These are phyloP conservation scores for Aricia artaxerxes DNA, from an alignment of 2,888 invertebrate species.

Conservation along the genomic window DNA sequence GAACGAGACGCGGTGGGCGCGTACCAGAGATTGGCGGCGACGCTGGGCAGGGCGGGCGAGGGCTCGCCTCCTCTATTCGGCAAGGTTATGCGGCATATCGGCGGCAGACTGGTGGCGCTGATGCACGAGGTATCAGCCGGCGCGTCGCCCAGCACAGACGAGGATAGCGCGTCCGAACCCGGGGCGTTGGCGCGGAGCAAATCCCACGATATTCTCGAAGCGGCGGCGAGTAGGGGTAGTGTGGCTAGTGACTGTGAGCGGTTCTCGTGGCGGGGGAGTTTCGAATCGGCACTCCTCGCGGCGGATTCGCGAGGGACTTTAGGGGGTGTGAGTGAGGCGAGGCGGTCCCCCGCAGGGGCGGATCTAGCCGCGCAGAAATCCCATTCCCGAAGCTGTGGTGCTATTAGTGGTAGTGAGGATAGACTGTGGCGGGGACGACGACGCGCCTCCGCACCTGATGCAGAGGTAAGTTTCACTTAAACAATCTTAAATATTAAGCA, in stretches of 20 bases:
- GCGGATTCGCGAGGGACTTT: conserved; percentile 91
- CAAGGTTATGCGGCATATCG: conserved; percentile 96
- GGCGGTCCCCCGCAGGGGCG: conserved; percentile 91
- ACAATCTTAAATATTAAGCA: background rate
- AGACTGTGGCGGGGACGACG: conserved; percentile 73
- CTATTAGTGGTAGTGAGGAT: conserved; percentile 87
- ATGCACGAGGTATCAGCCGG: conserved; percentile 96
- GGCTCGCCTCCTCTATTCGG: conserved; percentile 91
- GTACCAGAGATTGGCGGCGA: conserved; percentile 92
- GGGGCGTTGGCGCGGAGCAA: conserved; percentile 87
- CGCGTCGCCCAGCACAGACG: conserved; percentile 86
- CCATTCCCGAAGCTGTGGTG: conserved; percentile 91
- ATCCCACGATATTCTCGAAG: conserved; percentile 89
- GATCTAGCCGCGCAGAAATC: conserved; percentile 89
- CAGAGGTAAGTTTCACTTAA: conserved; percentile 62
- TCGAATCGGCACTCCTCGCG: conserved; percentile 93
- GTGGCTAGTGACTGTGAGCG: conserved; percentile 93
- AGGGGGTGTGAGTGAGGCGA: conserved; percentile 86
- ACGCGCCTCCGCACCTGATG: conserved; percentile 72
- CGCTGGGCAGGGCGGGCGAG: conserved; percentile 86
- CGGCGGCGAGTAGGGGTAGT: conserved; percentile 79
- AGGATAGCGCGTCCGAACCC: conserved; percentile 86
- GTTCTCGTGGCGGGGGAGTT: conserved; percentile 95
- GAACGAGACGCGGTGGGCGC: conserved; percentile 90
- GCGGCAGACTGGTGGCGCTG: conserved; percentile 90